Percentiles rank a stretch among this genome's conserved stretches.
Conservation (phyloP, 2,888 invertebrate genomes). For the Scaptomyza polygonia region DNA sequence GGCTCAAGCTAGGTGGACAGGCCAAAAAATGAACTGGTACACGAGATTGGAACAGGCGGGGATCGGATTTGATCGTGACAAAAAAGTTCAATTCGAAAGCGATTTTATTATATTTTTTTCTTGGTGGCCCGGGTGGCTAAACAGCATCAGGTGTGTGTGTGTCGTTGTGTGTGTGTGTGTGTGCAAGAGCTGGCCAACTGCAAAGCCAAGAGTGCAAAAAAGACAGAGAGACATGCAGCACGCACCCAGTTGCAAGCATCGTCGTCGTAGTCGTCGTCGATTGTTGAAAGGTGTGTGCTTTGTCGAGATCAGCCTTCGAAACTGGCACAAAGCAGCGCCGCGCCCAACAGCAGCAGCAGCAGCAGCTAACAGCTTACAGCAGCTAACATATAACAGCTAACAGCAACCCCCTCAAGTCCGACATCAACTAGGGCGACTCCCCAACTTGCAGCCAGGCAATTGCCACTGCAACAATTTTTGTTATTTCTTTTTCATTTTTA, state of each 20-base stretch:
- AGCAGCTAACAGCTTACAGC: constrained; percentile 5
- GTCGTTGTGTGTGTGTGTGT: constrained; percentile 25
- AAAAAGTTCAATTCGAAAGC: constrained; percentile 80
- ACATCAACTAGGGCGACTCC: constrained; percentile 8
- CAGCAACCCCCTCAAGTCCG: constrained; percentile 35
- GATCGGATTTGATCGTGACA: constrained; percentile 63
- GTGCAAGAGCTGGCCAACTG: constrained; percentile 46
- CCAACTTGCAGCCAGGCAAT: neutral
- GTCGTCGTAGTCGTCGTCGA: constrained; percentile 33
- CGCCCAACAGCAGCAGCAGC: constrained; percentile 25
- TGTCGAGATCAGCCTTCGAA: constrained; percentile 68
- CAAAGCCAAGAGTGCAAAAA: constrained; percentile 37
- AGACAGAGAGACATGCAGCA: constrained; percentile 30
- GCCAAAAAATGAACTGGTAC: constrained; percentile 22
- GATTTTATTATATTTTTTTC: constrained; percentile 44
- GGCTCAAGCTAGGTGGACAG: constrained; percentile 40
- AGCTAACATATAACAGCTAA: constrained; percentile 14
- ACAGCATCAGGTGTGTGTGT: constrained; percentile 44
- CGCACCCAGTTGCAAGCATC: constrained; percentile 63
- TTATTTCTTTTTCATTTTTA: constrained; percentile 11
- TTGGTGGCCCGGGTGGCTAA: constrained; percentile 53
- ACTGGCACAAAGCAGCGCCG: constrained; percentile 63
- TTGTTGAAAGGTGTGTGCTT: constrained; percentile 76
- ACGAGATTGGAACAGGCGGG: constrained; percentile 22
- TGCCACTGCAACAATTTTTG: constrained; percentile 14